phyloP scores from a whole-genome alignment of 2,888 invertebrate genomes.

The Stomorhina lunata region DNA sequence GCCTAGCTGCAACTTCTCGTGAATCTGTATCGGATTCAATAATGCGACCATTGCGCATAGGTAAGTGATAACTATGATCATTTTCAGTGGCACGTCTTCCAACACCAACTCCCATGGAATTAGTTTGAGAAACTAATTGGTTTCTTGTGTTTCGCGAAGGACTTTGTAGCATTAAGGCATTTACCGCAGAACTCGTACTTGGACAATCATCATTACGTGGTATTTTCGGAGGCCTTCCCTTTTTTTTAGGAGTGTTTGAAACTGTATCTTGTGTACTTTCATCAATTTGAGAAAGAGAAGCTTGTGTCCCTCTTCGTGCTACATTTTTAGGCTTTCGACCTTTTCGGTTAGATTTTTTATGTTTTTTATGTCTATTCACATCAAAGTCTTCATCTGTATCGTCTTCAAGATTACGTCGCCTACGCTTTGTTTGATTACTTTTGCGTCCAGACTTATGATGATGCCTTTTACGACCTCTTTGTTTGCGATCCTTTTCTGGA shows the following conservation, averaged over 20 bases:
- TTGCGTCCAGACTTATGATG: constrained; percentile 46
- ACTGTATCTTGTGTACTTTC: constrained; percentile 75
- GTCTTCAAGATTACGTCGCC: constrained; percentile 66
- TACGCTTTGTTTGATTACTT: constrained; percentile 55
- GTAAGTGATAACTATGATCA: constrained; percentile 79
- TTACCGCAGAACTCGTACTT: constrained; percentile 71
- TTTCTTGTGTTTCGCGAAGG: constrained; percentile 75
- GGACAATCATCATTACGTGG: constrained; percentile 69
- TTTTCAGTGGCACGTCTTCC: constrained; percentile 75
- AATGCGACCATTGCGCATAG: constrained; percentile 74
- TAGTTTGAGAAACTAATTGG: constrained; percentile 66
- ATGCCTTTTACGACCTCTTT: constrained; percentile 62
- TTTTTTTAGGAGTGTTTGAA: constrained; percentile 71
- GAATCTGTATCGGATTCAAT: constrained; percentile 77
- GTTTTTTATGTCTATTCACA: constrained; percentile 59
- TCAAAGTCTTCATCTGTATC: constrained; percentile 70
- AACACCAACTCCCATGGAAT: constrained; percentile 27
- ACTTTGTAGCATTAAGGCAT: constrained; percentile 67
- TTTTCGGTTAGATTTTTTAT: constrained; percentile 44
- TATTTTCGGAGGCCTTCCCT: constrained; percentile 70
- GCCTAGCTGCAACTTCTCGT: constrained; percentile 73
- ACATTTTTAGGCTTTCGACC: constrained; percentile 47
- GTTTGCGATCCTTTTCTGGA: constrained; percentile 77
- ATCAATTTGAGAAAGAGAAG: constrained; percentile 69
- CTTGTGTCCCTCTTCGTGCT: constrained; percentile 12